Base-by-base conservation (phyloP, 2,113 vertebrate species). In the Hippopotamus amphibius region DNA sequence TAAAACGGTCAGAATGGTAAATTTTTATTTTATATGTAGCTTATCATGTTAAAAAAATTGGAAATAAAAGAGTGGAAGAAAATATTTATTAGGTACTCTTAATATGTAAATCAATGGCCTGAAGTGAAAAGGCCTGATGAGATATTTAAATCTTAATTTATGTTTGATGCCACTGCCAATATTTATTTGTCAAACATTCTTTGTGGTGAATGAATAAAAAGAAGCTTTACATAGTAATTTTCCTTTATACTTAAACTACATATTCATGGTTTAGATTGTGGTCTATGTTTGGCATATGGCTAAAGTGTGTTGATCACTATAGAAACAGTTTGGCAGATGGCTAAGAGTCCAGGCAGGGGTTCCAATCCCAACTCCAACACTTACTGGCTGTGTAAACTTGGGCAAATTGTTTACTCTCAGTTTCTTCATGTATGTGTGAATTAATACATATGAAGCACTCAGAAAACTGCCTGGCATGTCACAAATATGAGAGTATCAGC, bases 91-190 rank as follows among this genome's bases (percentile, higher is more conserved):
- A 72, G 11, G 2, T 95, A 12, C 2, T 90, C 6, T 4, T 87
- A n/a, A 37, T 41, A 71, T 1, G 1, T 92, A 95, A 83, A 10
- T 61, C n/a, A 92, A 48, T 87, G 7, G 11, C 37, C 37, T 37
- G 37, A 15, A 87, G 69, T 46, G 8, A 92, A 86, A 74, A 83
- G 5, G 0, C 41, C 74, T 94, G 28, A 86, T 94, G 76, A 46
- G 15, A 79, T 90, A 57, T 88, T 88, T 93, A 79, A 59, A 63
- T 50, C 41, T 90, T n/a, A 48, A 53, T 41, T 41, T 88, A 90
- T 68, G 22, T 76, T 28, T 77, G n/a, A 46, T 9, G 5, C 24
- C 5, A 4, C 2, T 46, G 4, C 3, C 77, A 59, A 13, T 50
- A 69, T 55, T 63, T 92, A 33, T 57, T 88, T 71, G 48, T 82